Conservation (phyloP, 2,797 vertebrate genomes). For the Enteromius argenteus region DNA sequence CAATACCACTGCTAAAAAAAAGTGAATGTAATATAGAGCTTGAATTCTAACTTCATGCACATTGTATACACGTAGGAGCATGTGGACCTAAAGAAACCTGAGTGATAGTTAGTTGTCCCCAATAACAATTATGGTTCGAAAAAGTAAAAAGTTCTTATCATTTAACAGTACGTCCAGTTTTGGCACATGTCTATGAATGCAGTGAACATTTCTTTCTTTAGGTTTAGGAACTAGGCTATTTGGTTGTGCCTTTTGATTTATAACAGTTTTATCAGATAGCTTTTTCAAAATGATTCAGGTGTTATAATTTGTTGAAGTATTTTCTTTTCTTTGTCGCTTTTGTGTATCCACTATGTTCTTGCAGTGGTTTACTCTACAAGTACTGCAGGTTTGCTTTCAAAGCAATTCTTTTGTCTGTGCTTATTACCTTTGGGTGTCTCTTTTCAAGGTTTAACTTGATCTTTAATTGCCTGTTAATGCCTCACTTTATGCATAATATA, state of each 20-base stretch:
- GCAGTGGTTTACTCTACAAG: not conserved
- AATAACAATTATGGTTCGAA: not conserved
- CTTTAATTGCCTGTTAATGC: slow-evolving; percentile 5
- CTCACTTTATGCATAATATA: slow-evolving; percentile 9
- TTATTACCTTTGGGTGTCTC: slow-evolving; percentile 1
- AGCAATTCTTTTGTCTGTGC: not conserved
- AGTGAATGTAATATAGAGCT: slow-evolving; percentile 72
- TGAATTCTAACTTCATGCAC: slow-evolving; percentile 14
- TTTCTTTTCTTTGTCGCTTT: not conserved
- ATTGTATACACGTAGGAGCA: slow-evolving; percentile 1
- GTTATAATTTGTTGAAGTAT: not conserved
- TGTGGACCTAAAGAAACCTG: not conserved
- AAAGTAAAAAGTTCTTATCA: not conserved
- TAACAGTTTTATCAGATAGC: not conserved
- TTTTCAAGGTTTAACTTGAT: not conserved
- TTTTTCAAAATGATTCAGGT: not conserved
- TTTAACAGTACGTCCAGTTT: not conserved
- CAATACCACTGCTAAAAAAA: slow-evolving; percentile 59
- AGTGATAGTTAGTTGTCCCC: not conserved
- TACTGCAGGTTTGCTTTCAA: slow-evolving; percentile 16
- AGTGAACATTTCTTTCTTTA: slow-evolving; percentile 13
- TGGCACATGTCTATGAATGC: slow-evolving; percentile 25
- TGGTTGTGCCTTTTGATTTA: not conserved
- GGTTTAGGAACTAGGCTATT: not conserved
- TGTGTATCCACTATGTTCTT: not conserved